Evolutionary conservation across 2,797 vertebrate genomes (phyloP), one percentile per base, ranked within the genome.

Genomic region (Phoxinus dragarum): DNA sequence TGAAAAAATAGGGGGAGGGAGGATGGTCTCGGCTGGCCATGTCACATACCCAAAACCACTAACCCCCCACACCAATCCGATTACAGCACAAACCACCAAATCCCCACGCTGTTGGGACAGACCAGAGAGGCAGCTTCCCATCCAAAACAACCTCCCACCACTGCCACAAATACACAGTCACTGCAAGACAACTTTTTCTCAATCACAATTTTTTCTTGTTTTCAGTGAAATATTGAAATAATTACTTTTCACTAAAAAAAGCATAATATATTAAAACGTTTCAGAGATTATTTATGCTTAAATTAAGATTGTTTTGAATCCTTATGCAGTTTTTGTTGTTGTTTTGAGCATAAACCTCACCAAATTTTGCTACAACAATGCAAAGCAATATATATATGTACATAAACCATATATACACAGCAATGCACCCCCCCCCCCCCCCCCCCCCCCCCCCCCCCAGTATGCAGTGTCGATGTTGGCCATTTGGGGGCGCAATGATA

Each of bases 11-110:
- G 69, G 66, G 73, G 61, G 47, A 61, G 72, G 73, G 78, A 81
- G 81, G 75, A 80, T 90, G 86, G 86, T 88, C 89, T 92, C 89
- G 86, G 90, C 82, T 91, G 91, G 91, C 90, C 91, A 79, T 79
- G 83, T 84, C 64, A 84, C 12, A 19, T 88, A 91, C 89, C 89
- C 90, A 90, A 91, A 91, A 91, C 84, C 90, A 90, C 89, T 92
- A 92, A 68, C 93, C 92, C 91, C 87, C 47, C 61, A 71, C 90
- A 92, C 90, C 92, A 95, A 94, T 94, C 94, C 82, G 93, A 94
- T 95, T 95, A 95, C 88, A 93, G 88, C 89, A 91, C 90, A 93
- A 92, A 94, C 91, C 89, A 90, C 87, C 81, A 94, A 95, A 95
- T 94, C 94, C 93, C 84, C 68, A 73, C 5, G 19, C 61, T 76